Evolutionary conservation across 2,797 vertebrate genomes (phyloP).

Genomic region (Lepilemur ruficaudatus): DNA sequence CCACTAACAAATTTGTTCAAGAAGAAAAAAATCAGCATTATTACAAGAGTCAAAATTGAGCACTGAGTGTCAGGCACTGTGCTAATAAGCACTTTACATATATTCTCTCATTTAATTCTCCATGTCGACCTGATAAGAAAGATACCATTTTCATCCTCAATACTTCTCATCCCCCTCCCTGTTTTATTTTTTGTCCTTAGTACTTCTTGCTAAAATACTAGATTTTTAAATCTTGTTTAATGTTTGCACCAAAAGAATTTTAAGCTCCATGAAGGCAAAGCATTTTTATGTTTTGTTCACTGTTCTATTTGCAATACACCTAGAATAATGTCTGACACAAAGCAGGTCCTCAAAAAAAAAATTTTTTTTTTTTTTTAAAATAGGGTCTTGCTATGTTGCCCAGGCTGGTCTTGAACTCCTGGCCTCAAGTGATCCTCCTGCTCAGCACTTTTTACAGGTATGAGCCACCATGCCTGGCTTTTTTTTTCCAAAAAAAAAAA

Average conservation of each 20-base stretch:
- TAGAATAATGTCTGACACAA: not conserved
- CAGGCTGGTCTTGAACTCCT: too few relatives aligned
- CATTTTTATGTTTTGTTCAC: not conserved
- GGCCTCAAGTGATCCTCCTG: too few relatives aligned
- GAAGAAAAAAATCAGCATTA: not conserved
- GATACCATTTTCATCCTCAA: not conserved
- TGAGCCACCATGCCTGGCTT: not conserved
- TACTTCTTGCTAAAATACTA: not conserved
- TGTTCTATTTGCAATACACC: not conserved
- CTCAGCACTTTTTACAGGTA: too few relatives aligned
- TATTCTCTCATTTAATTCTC: not conserved
- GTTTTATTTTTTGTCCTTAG: conserved; percentile 5
- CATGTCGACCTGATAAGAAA: not conserved
- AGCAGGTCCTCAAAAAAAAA: not conserved
- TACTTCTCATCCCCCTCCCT: not conserved
- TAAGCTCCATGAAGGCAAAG: not conserved
- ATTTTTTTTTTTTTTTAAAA: too few relatives aligned
- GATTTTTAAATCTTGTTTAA: not conserved
- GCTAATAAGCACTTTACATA: not conserved
- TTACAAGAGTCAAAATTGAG: not conserved
- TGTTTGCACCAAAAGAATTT: not conserved
- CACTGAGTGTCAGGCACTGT: not conserved
- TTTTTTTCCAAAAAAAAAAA: not conserved
- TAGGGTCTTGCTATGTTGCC: too few relatives aligned
- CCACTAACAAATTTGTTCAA: not conserved